A percentile compares a stretch with the other conserved stretches of the same genome.
These are phyloP conservation scores for Malurus splendens DNA, from an alignment of 2,797 vertebrate species.

Conservation along the genomic window DNA sequence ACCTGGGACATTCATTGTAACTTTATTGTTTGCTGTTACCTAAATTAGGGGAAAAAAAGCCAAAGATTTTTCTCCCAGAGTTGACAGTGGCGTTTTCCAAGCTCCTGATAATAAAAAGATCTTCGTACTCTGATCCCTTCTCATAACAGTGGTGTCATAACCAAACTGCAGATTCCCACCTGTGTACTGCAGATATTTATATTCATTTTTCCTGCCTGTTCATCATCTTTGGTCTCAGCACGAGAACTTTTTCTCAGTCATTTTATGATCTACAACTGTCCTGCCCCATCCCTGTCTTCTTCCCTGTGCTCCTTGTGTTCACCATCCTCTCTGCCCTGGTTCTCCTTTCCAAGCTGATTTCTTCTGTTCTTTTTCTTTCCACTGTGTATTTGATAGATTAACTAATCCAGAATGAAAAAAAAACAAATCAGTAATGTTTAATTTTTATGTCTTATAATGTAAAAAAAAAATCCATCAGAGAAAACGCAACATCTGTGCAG, in stretches of 20 bases:
- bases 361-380: neutral
- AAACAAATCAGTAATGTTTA: neutral
- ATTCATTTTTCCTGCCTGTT: neutral
- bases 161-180: neutral
- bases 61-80: too few species aligned
- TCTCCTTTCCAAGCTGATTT: neutral
- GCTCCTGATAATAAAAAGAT: neutral
- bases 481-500: neutral
- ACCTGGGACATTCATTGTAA: rapidly evolving
- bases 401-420: neutral
- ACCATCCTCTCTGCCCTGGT: neutral
- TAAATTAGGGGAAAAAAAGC: rapidly evolving
- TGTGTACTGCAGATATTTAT: neutral
- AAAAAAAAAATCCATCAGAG: neutral
- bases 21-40: neutral
- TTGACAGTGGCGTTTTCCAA: neutral
- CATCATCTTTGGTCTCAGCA: neutral
- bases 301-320: neutral
- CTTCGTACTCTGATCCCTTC: neutral
- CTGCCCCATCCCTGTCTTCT: neutral
- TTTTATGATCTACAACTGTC: neutral
- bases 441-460: neutral
- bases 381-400: neutral
- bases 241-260: neutral
- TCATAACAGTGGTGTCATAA: neutral